Evolutionary conservation across 2,113 vertebrate genomes (phyloP).

Genomic region (Peromyscus californicus): DNA sequence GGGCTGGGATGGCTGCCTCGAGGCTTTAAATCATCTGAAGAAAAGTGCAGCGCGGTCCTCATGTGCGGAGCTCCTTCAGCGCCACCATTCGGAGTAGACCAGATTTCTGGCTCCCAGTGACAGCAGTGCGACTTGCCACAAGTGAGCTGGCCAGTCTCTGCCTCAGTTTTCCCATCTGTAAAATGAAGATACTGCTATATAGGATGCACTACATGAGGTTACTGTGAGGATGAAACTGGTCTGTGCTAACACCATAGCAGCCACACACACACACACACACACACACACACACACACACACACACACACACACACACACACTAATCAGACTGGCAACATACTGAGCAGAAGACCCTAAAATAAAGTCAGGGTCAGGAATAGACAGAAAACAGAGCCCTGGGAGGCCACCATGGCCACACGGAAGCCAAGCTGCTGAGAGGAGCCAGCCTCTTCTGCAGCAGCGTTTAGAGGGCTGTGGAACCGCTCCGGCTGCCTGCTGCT

Average conservation of each 20-base stretch:
- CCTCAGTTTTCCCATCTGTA: not conserved
- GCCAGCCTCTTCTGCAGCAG: not conserved
- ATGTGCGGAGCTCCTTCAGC: fast-evolving
- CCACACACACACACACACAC: too few relatives aligned
- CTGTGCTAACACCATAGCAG: not conserved
- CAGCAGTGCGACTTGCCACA: not conserved
- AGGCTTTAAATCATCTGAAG: not conserved
- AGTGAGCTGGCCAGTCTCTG: not conserved
- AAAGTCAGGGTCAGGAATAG: not conserved
- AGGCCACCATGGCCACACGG: fast-evolving
- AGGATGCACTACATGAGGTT: too few relatives aligned
- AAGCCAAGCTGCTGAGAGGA: not conserved
- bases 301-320: too few relatives aligned
- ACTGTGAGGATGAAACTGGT: not conserved
- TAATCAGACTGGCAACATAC: not conserved
- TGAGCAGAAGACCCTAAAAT: not conserved
- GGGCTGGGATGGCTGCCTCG: not conserved
- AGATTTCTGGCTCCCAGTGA: not conserved
- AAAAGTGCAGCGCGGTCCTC: fast-evolving
- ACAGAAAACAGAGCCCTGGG: not conserved
- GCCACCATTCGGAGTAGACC: too few relatives aligned
- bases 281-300: too few relatives aligned
- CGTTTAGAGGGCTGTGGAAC: not conserved
- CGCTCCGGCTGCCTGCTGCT: not conserved
- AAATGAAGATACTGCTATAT: not conserved